These are phyloP conservation scores for Sisyra terminalis DNA, from an alignment of 2,888 invertebrate genomes.

Conservation along the genomic window DNA sequence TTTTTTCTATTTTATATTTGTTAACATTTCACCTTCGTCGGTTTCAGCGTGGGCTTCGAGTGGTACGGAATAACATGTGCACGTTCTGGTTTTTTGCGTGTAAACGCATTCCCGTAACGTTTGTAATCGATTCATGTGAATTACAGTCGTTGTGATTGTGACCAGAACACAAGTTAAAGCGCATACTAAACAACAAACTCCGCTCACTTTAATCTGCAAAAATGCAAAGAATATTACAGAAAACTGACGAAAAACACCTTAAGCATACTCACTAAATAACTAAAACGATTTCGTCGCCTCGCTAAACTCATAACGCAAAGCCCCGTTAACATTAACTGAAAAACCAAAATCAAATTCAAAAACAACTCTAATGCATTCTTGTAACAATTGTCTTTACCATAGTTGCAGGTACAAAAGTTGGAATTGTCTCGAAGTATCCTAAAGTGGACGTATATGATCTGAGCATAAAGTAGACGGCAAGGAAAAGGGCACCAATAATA, in stretches of 20 bases:
- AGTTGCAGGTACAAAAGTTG: constrained; percentile 84
- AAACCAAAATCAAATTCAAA: constrained; percentile 13
- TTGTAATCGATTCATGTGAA: constrained; percentile 81
- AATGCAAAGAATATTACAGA: constrained; percentile 3
- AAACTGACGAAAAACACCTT: neutral
- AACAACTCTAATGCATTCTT: neutral
- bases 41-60: constrained; percentile 44
- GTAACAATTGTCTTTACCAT: constrained; percentile 43
- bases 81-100: constrained; percentile 59
- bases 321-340: constrained; percentile 71
- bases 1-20: neutral
- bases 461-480: constrained; percentile 64
- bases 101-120: constrained; percentile 77
- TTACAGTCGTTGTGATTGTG: constrained; percentile 78
- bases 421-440: constrained; percentile 77
- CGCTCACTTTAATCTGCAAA: constrained; percentile 72
- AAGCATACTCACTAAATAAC: constrained; percentile 58
- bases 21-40: constrained; percentile 32
- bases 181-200: constrained; percentile 72
- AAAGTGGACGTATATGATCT: constrained; percentile 62
- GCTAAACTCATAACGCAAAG: constrained; percentile 75
- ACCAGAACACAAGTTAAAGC: constrained; percentile 77
- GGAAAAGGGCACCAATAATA: constrained; percentile 57
- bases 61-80: constrained; percentile 61
- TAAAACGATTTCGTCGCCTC: constrained; percentile 67